phyloP scores from a whole-genome alignment of 2,888 invertebrate species.

The Stratiomys singularior region DNA sequence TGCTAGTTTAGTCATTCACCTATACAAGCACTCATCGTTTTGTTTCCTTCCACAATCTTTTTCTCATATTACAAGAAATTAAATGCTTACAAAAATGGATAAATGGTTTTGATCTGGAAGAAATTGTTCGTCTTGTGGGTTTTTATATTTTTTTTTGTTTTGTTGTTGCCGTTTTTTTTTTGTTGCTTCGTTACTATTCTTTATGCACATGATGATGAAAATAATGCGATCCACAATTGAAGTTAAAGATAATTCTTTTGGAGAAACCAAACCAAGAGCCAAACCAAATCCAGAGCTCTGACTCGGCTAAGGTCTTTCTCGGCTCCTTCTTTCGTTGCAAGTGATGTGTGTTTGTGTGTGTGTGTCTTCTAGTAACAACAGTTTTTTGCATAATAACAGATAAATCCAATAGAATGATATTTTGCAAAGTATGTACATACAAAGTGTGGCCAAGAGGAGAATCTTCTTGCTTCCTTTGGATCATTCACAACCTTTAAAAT shows the following conservation, averaged over 20 bases:
- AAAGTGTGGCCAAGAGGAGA: too few relatives aligned
- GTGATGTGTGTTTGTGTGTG: too few relatives aligned
- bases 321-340: neutral
- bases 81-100: constrained; percentile 26
- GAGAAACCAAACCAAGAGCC: neutral
- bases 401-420: constrained; percentile 8
- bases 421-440: neutral
- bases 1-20: neutral
- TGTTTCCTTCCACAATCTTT: constrained; percentile 3
- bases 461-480: too few relatives aligned
- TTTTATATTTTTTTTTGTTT: too few relatives aligned
- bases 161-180: neutral
- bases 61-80: constrained; percentile 17
- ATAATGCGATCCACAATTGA: neutral
- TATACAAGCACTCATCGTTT: neutral
- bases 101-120: neutral
- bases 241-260: neutral
- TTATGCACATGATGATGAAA: neutral
- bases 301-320: too few relatives aligned
- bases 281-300: too few relatives aligned
- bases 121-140: too few relatives aligned
- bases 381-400: constrained; percentile 18
- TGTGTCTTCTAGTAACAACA: neutral
- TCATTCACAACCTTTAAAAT: too few relatives aligned
- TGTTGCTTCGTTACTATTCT: neutral